Evolutionary conservation across 1,140 invertebrate species (phyloP), one percentile per base, ranked within the genome.

Genomic region (Penaeus chinensis): DNA sequence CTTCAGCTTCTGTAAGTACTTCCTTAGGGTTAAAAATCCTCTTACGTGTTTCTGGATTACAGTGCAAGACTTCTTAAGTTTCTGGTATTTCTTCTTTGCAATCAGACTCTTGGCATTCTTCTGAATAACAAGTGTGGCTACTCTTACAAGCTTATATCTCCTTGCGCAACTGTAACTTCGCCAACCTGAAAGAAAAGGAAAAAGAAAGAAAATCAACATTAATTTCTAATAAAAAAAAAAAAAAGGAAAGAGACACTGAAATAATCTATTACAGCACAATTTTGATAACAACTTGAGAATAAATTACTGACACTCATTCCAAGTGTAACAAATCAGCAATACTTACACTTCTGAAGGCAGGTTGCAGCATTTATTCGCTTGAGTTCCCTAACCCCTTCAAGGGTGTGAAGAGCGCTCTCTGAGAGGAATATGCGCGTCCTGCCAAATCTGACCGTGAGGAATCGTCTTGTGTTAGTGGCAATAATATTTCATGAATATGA

Each of bases 261-360:
- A 18, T 20, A 13, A n/a, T 24, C 18, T 24, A 42, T 22, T 62
- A 63, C 2, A 24, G 10, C 76, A 78, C 8, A 78, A 78, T 32
- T 78, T 8, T 0, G 1, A 32, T 37, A 78, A 54, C 2, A 54
- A 54, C 11, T 2, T 13, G 0, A 54, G 10, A 54, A 8, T 13
- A 54, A 54, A 54, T 42, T 42, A 42, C 37, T 5, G 7, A 42
- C 7, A 42, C 7, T 42, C 37, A 0, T 42, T 42, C 37, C 37
- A 42, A 42, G 37, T 42, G 37, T 37, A 77, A 77, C 37, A 22
- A 8, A 61, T 16, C 2, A 8, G 8, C 0, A 47, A 24, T 2
- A 89, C 84, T 87, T 80, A 90, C 89, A 85, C 78, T 88, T 85
- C 63, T 90, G 89, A 54, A 90, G 80, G 77, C 66, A 79, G 66